Evolutionary conservation across 2,888 invertebrate genomes (phyloP), one percentile per base, ranked within the genome.

Genomic region (Bugula neritina): DNA sequence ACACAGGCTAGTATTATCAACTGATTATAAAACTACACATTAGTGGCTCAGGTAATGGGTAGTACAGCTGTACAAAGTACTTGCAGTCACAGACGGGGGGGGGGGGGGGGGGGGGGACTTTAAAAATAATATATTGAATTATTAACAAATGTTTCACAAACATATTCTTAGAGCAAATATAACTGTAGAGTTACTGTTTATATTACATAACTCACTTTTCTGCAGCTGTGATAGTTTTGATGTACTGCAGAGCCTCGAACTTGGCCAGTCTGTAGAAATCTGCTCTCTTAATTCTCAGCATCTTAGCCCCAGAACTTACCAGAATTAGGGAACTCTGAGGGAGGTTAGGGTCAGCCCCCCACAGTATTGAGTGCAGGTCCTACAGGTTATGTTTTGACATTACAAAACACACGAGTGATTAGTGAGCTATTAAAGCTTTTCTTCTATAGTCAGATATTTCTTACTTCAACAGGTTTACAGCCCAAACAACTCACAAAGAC

Each of bases 261-360:
- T 77, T 72, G 0, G 77, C 77, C 27, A 73, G 74, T 13, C 73
- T 74, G 58, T 76, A 76, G 73, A 78, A 80, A 10, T 74, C 76
- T 5, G 73, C 74, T 57, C 77, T 74, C 57, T 77, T 76, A 1
- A 80, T 73, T 17, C 78, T 69, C 58, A 80, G 71, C 13, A 80
- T 72, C 29, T 75, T 74, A 57, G 78, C 76, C 0, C 80, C 80
- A 23, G 73, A 71, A 71, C 79, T 79, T 3, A 79, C 80, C 10
- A 80, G 71, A 54, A 79, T 76, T 31, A 78, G 72, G 21, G 73
- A 71, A 54, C 74, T 74, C 1, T 54, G 23, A 54, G 43, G 25
- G 63, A 57, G 29, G 52, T 72, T 69, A 55, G 5, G 5, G 17
- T 63, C 63, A 31, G 27, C n/a, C n/a, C 17, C n/a, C 34, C 54